These are phyloP conservation scores for Hypotaenidia philippensis DNA, from an alignment of 2,797 vertebrate genomes.

Conservation along the genomic window DNA sequence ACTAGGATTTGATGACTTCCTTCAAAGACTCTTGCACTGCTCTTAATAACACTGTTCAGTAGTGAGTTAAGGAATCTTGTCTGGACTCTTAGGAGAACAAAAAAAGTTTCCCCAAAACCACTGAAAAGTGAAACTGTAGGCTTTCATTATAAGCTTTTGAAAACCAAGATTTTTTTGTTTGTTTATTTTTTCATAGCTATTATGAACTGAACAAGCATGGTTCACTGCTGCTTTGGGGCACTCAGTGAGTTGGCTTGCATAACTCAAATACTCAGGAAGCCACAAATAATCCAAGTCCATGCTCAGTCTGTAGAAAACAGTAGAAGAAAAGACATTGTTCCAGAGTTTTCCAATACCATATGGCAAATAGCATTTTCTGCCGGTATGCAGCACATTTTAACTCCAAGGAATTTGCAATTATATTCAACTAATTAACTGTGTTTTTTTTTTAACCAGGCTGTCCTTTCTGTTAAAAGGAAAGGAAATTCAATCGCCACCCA, in stretches of 20 bases:
- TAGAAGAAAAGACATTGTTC: slow-evolving; percentile 1
- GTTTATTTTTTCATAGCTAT: not conserved
- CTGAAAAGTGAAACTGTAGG: slow-evolving; percentile 42
- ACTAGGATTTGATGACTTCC: not conserved
- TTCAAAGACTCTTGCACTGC: not conserved
- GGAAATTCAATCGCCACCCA: slow-evolving; percentile 23
- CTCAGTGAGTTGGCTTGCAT: slow-evolving; percentile 30
- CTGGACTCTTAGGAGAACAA: not conserved
- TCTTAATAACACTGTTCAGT: not conserved
- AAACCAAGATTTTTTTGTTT: slow-evolving; percentile 1
- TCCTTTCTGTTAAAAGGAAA: slow-evolving; percentile 51
- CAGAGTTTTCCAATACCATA: slow-evolving; percentile 56
- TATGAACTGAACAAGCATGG: not conserved
- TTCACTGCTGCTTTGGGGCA: slow-evolving; percentile 41
- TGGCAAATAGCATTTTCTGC: slow-evolving; percentile 62
- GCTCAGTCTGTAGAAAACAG: slow-evolving; percentile 61
- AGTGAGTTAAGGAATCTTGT: not conserved
- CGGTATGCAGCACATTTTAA: slow-evolving; percentile 35
- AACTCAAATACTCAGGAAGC: slow-evolving; percentile 63
- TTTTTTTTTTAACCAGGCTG: slow-evolving; percentile 29
- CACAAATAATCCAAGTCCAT: slow-evolving; percentile 42
- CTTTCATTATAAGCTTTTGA: slow-evolving; percentile 35
- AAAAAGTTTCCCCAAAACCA: slow-evolving; percentile 30
- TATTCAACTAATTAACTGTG: slow-evolving; percentile 62
- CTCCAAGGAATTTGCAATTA: slow-evolving; percentile 63